phyloP scores from a whole-genome alignment of 2,113 vertebrate species.

The Carettochelys insculpta region DNA sequence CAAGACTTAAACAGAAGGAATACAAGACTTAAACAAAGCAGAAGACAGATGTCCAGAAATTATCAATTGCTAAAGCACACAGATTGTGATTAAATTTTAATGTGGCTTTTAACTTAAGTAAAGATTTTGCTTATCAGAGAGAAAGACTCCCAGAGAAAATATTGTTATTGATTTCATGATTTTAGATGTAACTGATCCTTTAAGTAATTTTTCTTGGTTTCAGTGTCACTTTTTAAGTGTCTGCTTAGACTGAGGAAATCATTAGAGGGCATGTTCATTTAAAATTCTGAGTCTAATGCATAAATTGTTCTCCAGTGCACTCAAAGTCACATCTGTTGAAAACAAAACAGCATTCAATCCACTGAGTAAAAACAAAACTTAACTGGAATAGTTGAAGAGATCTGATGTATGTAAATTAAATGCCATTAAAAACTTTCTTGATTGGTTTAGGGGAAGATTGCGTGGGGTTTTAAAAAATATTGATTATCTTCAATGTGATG shows the following conservation, averaged over 20 bases:
- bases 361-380: slow-evolving; percentile 78
- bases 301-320: slow-evolving; percentile 80
- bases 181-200: slow-evolving; percentile 95
- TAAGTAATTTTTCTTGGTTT: slow-evolving; percentile 90
- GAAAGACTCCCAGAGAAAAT: slow-evolving; percentile 92
- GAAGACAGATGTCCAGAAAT: slow-evolving; percentile 95
- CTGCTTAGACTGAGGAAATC: slow-evolving; percentile 77
- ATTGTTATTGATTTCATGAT: slow-evolving; percentile 98
- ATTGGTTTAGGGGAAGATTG: slow-evolving; percentile 79
- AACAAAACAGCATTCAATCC: slow-evolving; percentile 79
- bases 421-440: slow-evolving; percentile 73
- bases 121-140: slow-evolving; percentile 87
- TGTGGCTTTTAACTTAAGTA: slow-evolving; percentile 90
- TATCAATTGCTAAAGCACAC: slow-evolving; percentile 91
- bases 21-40: slow-evolving; percentile 85
- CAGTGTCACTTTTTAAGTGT: slow-evolving; percentile 83
- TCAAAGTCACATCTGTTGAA: slow-evolving; percentile 85
- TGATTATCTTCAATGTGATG: slow-evolving; percentile 74
- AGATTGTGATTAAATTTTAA: slow-evolving; percentile 96
- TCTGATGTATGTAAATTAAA: slow-evolving; percentile 89
- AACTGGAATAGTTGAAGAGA: slow-evolving; percentile 62
- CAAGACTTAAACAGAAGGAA: slow-evolving; percentile 88
- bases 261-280: slow-evolving; percentile 81
- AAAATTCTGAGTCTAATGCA: slow-evolving; percentile 87
- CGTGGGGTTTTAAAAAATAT: slow-evolving; percentile 81